These are phyloP conservation scores for Odontothrips loti DNA, from an alignment of 2,888 invertebrate genomes.

Conservation along the genomic window DNA sequence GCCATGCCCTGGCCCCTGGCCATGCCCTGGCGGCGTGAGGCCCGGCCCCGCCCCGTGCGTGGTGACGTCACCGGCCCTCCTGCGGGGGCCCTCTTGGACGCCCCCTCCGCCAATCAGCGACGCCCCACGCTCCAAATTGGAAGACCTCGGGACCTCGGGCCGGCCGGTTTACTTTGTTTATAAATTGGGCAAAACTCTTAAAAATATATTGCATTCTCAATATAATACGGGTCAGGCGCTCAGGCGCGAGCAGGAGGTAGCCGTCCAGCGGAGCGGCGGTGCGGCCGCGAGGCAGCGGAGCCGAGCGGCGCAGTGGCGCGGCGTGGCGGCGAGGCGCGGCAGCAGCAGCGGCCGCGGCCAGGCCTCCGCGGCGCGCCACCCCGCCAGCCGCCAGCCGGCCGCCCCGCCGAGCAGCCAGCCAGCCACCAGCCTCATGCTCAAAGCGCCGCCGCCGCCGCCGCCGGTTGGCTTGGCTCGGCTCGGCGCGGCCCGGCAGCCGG, in stretches of 20 bases:
- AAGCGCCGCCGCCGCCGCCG: no score
- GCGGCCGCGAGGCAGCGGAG: slow-evolving; percentile 11
- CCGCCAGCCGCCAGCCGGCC: no score
- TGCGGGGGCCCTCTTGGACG: neutral
- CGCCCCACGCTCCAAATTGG: neutral
- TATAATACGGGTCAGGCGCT: slow-evolving; percentile 36
- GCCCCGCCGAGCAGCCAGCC: no score
- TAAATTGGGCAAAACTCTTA: slow-evolving; percentile 33
- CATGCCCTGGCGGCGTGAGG: no score
- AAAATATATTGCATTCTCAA: slow-evolving; percentile 39
- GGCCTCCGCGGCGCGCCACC: no score
- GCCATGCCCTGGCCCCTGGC: neutral
- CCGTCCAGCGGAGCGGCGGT: slow-evolving; percentile 28
- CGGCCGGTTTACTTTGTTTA: neutral
- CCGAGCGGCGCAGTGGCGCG: neutral
- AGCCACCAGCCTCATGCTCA: no score
- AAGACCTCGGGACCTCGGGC: neutral
- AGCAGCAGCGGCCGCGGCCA: neutral
- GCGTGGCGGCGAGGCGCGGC: neutral
- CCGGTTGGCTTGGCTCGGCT: neutral
- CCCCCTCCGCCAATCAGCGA: neutral
- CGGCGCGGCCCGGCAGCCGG: neutral
- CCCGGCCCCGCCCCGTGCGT: neutral
- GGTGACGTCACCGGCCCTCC: neutral
- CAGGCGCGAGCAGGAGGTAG: slow-evolving; percentile 36